Evolutionary conservation across 2,797 vertebrate species (phyloP).

Genomic region (Coendou prehensilis): DNA sequence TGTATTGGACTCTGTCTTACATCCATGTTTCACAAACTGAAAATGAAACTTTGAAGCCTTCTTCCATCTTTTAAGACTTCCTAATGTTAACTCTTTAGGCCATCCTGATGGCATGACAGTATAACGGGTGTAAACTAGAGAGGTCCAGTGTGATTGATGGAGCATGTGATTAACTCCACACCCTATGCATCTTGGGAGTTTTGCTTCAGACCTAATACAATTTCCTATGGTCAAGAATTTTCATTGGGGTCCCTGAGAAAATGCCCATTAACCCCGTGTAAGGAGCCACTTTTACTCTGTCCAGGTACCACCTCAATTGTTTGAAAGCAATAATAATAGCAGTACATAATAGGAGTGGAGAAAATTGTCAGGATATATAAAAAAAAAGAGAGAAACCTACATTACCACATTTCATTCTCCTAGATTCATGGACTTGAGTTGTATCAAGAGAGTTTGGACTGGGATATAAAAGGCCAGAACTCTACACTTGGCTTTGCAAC

Average conservation of each 20-base stretch:
- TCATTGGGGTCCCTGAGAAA: neutral
- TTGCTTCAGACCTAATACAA: neutral
- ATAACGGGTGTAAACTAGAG: neutral
- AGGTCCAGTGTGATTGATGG: neutral
- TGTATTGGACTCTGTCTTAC: neutral
- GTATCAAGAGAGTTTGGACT: neutral
- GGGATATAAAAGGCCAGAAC: neutral
- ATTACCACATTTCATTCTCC: neutral
- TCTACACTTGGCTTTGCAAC: neutral
- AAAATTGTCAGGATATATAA: neutral
- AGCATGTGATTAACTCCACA: neutral
- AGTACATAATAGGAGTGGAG: neutral
- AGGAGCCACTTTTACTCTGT: conserved; percentile 10
- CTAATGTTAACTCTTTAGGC: neutral
- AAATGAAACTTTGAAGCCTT: neutral
- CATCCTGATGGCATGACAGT: neutral
- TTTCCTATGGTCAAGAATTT: neutral
- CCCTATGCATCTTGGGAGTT: neutral
- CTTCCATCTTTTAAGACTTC: neutral
- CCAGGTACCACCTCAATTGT: neutral
- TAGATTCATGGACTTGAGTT: neutral
- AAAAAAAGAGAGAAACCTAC: conserved; percentile 15
- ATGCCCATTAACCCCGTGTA: neutral
- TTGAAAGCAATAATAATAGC: neutral
- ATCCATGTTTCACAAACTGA: neutral